These are phyloP conservation scores for Bovichtus diacanthus DNA, from an alignment of 2,797 vertebrate genomes.

Conservation along the genomic window DNA sequence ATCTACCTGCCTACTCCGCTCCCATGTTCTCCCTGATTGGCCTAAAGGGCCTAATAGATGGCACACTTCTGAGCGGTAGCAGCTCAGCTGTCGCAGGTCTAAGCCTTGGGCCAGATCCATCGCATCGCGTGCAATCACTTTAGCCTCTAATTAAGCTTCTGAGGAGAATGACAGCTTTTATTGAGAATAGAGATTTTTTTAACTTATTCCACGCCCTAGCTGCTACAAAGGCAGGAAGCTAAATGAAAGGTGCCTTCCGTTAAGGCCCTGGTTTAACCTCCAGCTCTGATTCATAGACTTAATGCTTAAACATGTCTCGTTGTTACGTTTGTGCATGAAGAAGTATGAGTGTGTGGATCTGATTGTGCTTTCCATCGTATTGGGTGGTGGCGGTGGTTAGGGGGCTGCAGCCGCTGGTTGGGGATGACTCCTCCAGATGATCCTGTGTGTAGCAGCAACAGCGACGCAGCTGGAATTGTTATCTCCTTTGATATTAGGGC, in stretches of 20 bases:
- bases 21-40: conserved; percentile 38
- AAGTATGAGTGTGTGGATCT: conserved; percentile 20
- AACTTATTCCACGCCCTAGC: conserved; percentile 40
- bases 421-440: conserved; percentile 84
- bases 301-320: not conserved
- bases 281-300: not conserved
- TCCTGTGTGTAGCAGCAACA: conserved; percentile 74
- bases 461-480: conserved; percentile 84
- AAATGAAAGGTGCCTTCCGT: conserved; percentile 22
- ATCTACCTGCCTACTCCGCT: conserved; percentile 45
- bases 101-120: conserved; percentile 76
- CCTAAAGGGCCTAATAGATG: conserved; percentile 65
- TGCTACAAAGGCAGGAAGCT: conserved; percentile 38
- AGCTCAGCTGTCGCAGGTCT: conserved; percentile 66
- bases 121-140: conserved; percentile 77
- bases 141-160: conserved; percentile 83
- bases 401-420: conserved; percentile 30
- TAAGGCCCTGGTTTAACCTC: not conserved
- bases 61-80: conserved; percentile 50
- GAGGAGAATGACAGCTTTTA: conserved; percentile 77
- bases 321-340: conserved; percentile 5
- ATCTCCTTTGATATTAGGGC: conserved; percentile 85
- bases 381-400: conserved; percentile 9
- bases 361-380: conserved; percentile 40
- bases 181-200: conserved; percentile 64